A percentile compares a stretch with the other conserved stretches of the same genome.
phyloP scores from a whole-genome alignment of 1,140 invertebrate genomes.

The Idris sp. region DNA sequence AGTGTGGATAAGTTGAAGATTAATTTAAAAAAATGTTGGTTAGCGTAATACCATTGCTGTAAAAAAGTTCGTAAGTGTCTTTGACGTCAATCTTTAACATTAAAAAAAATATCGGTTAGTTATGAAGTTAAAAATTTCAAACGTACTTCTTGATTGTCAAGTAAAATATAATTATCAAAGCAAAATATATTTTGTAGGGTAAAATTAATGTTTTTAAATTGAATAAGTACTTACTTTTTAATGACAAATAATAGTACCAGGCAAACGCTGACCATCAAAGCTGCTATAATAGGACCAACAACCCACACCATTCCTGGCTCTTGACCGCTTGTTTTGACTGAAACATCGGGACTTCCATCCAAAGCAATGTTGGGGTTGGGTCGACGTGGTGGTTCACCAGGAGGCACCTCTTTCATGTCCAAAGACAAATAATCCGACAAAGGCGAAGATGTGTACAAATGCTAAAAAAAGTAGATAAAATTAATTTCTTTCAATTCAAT shows the following conservation, averaged over 20 bases:
- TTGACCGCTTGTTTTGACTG: constrained; percentile 86
- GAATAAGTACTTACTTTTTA: constrained; percentile 81
- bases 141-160: no score
- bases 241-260: constrained; percentile 89
- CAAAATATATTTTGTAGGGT: no score
- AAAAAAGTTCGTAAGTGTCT: no score
- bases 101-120: no score
- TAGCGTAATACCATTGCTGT: no score
- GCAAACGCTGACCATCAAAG: constrained; percentile 86
- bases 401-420: constrained; percentile 92
- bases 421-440: constrained; percentile 93
- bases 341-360: constrained; percentile 85
- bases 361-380: constrained; percentile 86
- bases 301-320: constrained; percentile 93
- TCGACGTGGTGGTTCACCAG: constrained; percentile 89
- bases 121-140: no score
- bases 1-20: no score
- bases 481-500: no score
- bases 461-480: constrained; percentile 77
- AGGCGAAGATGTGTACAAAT: constrained; percentile 95
- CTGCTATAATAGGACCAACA: constrained; percentile 88
- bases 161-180: no score
- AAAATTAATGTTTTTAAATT: no score
- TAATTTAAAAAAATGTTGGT: no score
- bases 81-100: no score